Percentiles rank a stretch among this genome's conserved stretches.
phyloP scores from a whole-genome alignment of 2,113 vertebrate species.

The Leuciscus idus region DNA sequence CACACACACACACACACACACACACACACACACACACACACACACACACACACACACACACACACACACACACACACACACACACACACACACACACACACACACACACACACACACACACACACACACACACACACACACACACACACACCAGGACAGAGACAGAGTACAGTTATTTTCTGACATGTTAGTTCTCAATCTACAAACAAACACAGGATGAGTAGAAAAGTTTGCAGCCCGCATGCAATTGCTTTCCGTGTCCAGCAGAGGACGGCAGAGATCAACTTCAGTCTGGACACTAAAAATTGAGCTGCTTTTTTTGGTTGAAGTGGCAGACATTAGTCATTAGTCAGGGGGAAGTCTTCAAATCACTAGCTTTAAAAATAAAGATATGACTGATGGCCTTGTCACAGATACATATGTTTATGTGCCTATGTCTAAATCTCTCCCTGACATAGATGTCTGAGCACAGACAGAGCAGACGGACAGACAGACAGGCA shows the following conservation, averaged over 20 bases:
- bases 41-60: no score
- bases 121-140: not conserved
- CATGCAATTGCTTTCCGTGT: not conserved
- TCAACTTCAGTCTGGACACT: slow-evolving; percentile 9
- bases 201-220: not conserved
- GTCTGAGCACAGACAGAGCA: slow-evolving; percentile 44
- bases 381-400: slow-evolving; percentile 72
- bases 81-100: not conserved
- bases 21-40: no score
- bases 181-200: not conserved
- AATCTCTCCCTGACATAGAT: slow-evolving; percentile 67
- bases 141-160: slow-evolving; percentile 3
- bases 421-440: slow-evolving; percentile 72
- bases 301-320: slow-evolving; percentile 58
- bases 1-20: not conserved
- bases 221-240: not conserved
- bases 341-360: slow-evolving; percentile 66
- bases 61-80: not conserved
- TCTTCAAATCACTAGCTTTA: slow-evolving; percentile 67
- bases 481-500: slow-evolving; percentile 58
- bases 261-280: slow-evolving; percentile 56
- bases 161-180: not conserved
- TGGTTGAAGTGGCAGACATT: slow-evolving; percentile 55
- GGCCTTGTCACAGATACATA: slow-evolving; percentile 70
- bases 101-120: no score